Percentiles rank a stretch among this genome's conserved stretches.
phyloP scores from a whole-genome alignment of 1,140 invertebrate genomes.

The Lepidurus packardi region DNA sequence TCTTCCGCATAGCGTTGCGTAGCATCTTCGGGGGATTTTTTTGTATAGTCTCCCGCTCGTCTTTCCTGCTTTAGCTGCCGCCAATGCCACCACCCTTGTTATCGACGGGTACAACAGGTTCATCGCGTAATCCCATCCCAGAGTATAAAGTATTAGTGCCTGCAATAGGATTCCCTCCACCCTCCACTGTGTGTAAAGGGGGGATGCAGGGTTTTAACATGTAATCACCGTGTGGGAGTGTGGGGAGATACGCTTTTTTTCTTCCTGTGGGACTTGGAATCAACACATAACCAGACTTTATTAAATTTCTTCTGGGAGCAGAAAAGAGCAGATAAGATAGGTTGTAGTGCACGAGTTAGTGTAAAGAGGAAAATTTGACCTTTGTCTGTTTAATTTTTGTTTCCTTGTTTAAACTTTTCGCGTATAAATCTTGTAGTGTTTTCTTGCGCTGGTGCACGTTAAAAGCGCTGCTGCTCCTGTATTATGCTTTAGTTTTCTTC shows the following conservation, averaged over 20 bases:
- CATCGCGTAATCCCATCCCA: constrained; percentile 6
- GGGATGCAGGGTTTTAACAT: not conserved
- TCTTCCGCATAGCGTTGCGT: not conserved
- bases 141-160: not conserved
- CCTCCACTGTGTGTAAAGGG: not conserved
- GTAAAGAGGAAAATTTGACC: not conserved
- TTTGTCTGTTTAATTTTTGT: not conserved
- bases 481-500: not conserved
- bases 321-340: not conserved
- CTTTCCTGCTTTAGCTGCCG: not conserved
- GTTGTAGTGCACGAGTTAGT: not conserved
- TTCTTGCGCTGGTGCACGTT: not conserved
- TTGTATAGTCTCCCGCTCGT: not conserved
- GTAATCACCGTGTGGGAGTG: not conserved
- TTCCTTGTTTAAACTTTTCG: too few species aligned
- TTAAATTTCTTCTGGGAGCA: not conserved
- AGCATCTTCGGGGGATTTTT: not conserved
- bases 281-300: constrained; percentile 5
- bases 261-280: not conserved
- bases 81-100: not conserved
- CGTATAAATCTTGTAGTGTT: constrained; percentile 1
- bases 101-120: constrained; percentile 21
- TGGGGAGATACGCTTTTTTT: not conserved
- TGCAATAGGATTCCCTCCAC: not conserved
- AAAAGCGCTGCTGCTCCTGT: not conserved